A percentile compares a stretch with the other conserved stretches of the same genome.
These are phyloP conservation scores for Cochlearius cochlearius DNA, from an alignment of 2,113 vertebrate genomes.

Conservation along the genomic window DNA sequence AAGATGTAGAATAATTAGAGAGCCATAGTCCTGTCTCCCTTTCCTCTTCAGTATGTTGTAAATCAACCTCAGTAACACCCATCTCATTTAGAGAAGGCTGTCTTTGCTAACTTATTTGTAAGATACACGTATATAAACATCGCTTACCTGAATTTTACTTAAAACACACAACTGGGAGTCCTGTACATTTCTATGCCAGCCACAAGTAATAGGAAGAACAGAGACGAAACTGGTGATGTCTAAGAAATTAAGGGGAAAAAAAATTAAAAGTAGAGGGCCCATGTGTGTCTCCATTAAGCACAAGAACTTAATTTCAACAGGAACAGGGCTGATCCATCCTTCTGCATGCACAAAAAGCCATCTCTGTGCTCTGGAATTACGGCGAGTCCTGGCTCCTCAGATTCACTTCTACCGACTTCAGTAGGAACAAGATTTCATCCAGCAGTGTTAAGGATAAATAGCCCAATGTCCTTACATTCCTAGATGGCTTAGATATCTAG, in stretches of 20 bases:
- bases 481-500: neutral
- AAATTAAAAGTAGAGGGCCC: neutral
- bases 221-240: neutral
- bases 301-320: neutral
- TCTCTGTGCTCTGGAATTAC: neutral
- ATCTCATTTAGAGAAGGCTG: constrained; percentile 51
- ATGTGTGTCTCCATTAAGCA: neutral
- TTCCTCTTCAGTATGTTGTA: neutral
- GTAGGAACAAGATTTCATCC: neutral
- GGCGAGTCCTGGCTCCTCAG: neutral
- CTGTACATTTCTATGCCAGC: neutral
- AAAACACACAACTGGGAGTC: neutral
- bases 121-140: neutral
- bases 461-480: neutral
- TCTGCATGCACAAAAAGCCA: neutral
- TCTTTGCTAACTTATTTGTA: neutral
- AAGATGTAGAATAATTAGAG: constrained; percentile 79
- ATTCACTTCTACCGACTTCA: neutral
- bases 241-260: neutral
- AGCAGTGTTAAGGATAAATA: neutral
- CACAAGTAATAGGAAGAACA: neutral
- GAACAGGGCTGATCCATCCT: neutral
- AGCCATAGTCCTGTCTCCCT: neutral
- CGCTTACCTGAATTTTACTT: neutral
- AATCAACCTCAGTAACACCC: neutral